These are phyloP conservation scores for Gephyroberyx darwinii DNA, from an alignment of 2,797 vertebrate species.

Conservation along the genomic window DNA sequence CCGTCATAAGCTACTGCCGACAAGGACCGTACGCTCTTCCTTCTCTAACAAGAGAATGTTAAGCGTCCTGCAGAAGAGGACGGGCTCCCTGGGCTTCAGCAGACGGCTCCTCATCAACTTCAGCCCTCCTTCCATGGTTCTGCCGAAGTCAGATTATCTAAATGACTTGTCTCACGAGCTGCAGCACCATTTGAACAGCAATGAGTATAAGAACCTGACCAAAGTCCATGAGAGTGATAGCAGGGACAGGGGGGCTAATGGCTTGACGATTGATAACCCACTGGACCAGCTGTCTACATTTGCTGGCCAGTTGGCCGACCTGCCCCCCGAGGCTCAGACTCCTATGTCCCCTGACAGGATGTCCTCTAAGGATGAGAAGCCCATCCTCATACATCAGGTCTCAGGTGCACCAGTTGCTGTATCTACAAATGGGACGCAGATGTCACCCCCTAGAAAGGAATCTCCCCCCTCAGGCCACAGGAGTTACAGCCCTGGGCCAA, in stretches of 20 bases:
- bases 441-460: constrained; percentile 84
- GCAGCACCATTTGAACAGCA: constrained; percentile 67
- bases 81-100: constrained; percentile 87
- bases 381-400: constrained; percentile 89
- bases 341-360: constrained; percentile 85
- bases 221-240: constrained; percentile 76
- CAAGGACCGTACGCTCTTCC: constrained; percentile 88
- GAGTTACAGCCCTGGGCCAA: constrained; percentile 86
- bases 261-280: constrained; percentile 88
- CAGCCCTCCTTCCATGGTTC: constrained; percentile 87
- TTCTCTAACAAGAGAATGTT: constrained; percentile 93
- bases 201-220: constrained; percentile 73
- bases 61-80: constrained; percentile 93
- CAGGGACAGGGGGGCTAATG: constrained; percentile 79
- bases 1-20: constrained; percentile 95
- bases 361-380: constrained; percentile 91
- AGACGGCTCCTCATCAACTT: constrained; percentile 91
- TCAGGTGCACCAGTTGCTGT: constrained; percentile 78
- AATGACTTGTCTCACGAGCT: constrained; percentile 84
- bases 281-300: constrained; percentile 94
- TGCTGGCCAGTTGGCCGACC: constrained; percentile 89
- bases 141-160: constrained; percentile 88
- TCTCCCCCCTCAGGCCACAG: constrained; percentile 81
- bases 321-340: constrained; percentile 87
- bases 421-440: constrained; percentile 81